These are phyloP conservation scores for Piscicola geometra DNA, from an alignment of 2,888 invertebrate species.

Conservation along the genomic window DNA sequence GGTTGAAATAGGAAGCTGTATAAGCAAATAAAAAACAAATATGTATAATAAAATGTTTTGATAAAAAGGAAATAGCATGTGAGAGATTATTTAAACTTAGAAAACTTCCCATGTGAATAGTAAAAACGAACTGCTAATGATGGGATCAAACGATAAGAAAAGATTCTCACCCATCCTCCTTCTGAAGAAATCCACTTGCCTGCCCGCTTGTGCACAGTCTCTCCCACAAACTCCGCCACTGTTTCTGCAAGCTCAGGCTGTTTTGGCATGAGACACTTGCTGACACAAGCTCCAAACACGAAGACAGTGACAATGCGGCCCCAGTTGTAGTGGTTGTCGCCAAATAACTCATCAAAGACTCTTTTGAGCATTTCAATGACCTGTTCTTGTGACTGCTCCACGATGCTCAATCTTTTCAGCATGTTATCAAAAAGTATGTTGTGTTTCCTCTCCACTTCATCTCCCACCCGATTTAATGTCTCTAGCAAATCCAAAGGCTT, in stretches of 20 bases:
- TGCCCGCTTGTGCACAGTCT: conserved; percentile 50
- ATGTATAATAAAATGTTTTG: too few relatives aligned
- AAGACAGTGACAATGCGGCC: conserved; percentile 52
- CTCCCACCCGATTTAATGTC: conserved; percentile 19
- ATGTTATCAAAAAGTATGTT: conserved; percentile 18
- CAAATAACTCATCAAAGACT: conserved; percentile 50
- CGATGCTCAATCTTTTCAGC: conserved; percentile 18
- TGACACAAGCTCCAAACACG: conserved; percentile 50
- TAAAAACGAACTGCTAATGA: too few relatives aligned
- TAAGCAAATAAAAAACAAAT: too few relatives aligned
- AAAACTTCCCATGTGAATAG: too few relatives aligned
- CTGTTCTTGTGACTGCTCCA: not conserved
- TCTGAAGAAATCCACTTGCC: conserved; percentile 51
- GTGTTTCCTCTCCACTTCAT: conserved; percentile 20
- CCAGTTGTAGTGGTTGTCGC: conserved; percentile 53
- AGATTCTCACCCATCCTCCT: conserved; percentile 54
- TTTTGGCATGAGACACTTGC: conserved; percentile 43
- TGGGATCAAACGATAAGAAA: too few relatives aligned
- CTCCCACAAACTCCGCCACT: conserved; percentile 50
- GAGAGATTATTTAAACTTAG: too few relatives aligned
- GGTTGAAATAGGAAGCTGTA: too few relatives aligned
- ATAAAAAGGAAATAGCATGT: too few relatives aligned
- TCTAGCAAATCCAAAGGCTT: not conserved
- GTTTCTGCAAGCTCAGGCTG: conserved; percentile 40
- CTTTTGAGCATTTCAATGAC: conserved; percentile 7